Conservation (phyloP, 2,797 vertebrate species). For the Pseudochirops corinnae region DNA sequence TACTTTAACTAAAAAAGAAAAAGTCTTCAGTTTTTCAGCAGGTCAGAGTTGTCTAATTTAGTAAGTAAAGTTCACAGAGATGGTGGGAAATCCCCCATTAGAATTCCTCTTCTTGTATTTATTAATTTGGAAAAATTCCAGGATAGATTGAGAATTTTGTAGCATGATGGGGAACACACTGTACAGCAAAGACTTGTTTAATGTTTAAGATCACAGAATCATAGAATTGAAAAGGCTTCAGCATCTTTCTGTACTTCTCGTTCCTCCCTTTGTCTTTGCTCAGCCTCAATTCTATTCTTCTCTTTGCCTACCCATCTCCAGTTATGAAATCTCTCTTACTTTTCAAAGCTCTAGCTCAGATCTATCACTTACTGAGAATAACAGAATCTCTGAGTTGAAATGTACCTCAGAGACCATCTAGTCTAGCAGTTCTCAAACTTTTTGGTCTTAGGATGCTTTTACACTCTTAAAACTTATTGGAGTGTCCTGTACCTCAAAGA, state of each 20-base stretch:
- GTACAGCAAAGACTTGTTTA: constrained; percentile 4
- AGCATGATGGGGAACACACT: not conserved
- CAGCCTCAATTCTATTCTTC: not conserved
- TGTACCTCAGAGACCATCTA: not conserved
- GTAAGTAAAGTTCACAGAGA: constrained; percentile 29
- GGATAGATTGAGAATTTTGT: constrained; percentile 11
- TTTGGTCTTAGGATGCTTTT: not conserved
- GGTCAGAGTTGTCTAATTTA: constrained; percentile 29
- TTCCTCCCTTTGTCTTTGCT: not conserved
- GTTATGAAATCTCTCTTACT: not conserved
- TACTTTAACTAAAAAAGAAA: constrained; percentile 9
- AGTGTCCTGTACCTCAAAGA: not conserved
- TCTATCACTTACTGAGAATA: not conserved
- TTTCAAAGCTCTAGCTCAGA: not conserved
- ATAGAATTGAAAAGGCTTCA: not conserved
- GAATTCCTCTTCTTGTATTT: constrained; percentile 35
- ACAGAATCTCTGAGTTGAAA: not conserved
- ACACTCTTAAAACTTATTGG: not conserved
- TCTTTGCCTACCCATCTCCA: not conserved
- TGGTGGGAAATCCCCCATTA: constrained; percentile 30
- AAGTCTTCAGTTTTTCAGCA: not conserved
- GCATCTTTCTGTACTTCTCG: not conserved
- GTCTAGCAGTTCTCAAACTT: not conserved
- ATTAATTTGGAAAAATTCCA: constrained; percentile 16
- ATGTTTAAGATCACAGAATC: not conserved